Conservation (phyloP, 2,888 invertebrate species). For the Eueremaeus valkanovi region DNA sequence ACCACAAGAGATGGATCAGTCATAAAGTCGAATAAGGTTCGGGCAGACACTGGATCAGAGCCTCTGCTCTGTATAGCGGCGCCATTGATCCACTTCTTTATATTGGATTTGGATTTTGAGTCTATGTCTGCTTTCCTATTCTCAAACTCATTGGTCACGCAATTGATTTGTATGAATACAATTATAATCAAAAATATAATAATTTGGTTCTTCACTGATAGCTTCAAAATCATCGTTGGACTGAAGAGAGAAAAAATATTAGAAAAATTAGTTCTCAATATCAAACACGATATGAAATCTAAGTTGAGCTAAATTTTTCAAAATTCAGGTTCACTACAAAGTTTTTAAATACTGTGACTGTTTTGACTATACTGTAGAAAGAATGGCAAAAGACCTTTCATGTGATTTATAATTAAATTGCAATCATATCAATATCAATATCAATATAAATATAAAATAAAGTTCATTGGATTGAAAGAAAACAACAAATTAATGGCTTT, state of each 20-base stretch:
- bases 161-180: neutral
- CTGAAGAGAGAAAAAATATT: neutral
- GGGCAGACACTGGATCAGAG: neutral
- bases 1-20: constrained; percentile 42
- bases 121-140: neutral
- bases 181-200: neutral
- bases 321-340: neutral
- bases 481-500: no score
- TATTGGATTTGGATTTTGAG: neutral
- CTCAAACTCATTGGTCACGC: neutral
- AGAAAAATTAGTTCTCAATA: no score
- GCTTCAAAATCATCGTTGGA: neutral
- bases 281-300: no score
- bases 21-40: constrained; percentile 37
- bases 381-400: no score
- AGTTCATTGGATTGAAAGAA: no score
- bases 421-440: no score
- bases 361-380: no score
- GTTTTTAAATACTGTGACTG: no score
- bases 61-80: neutral
- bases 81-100: neutral
- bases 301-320: no score
- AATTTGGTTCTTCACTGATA: neutral
- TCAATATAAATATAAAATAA: no score
- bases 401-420: no score